Conservation (phyloP, 2,113 vertebrate genomes). For the Argyrosomus japonicus region DNA sequence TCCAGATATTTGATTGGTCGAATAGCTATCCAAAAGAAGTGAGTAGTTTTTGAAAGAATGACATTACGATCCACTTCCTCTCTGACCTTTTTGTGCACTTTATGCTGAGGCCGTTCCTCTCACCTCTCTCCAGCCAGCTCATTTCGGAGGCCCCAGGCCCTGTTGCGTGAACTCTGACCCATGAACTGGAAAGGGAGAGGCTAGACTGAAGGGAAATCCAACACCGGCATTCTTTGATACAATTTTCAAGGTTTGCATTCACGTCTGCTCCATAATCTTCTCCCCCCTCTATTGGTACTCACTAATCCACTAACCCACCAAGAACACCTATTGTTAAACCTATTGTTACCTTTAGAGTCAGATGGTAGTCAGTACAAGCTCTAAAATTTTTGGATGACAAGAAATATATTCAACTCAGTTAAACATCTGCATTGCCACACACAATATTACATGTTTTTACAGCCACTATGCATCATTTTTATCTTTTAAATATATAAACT, state of each 20-base stretch:
- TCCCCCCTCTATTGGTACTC: conserved; percentile 10
- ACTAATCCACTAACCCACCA: conserved; percentile 50
- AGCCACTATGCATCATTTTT: neutral
- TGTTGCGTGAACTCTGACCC: conserved; percentile 68
- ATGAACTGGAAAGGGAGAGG: conserved; percentile 69
- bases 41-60: conserved; percentile 8
- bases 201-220: conserved; percentile 67
- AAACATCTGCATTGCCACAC: no score
- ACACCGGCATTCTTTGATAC: conserved; percentile 62
- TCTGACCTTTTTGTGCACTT: conserved; percentile 71
- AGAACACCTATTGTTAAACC: conserved; percentile 25
- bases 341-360: conserved; percentile 20
- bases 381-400: neutral
- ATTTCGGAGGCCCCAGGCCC: conserved; percentile 61
- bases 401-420: neutral
- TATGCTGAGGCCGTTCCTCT: neutral
- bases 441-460: neutral
- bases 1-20: neutral
- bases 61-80: conserved; percentile 43
- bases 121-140: conserved; percentile 53
- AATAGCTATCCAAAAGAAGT: neutral
- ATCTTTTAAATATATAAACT: neutral
- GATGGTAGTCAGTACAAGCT: neutral
- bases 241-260: conserved; percentile 53
- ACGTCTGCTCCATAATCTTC: conserved; percentile 30